These are phyloP conservation scores for Cybosia mesomella DNA, from an alignment of 2,888 invertebrate species.

Conservation along the genomic window DNA sequence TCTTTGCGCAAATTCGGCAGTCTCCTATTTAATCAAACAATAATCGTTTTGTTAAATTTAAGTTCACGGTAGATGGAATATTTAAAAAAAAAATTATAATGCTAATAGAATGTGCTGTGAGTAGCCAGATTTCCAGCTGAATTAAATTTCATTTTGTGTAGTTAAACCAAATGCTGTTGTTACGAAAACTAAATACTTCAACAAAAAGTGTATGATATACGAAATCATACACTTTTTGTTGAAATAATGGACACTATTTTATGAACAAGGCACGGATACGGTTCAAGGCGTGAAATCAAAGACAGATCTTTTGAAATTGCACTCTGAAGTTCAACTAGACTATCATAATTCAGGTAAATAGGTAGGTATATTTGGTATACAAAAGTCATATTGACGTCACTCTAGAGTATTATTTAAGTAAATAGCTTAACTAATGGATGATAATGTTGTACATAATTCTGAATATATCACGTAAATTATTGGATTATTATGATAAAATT, in stretches of 20 bases:
- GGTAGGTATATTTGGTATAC: slow-evolving; percentile 32
- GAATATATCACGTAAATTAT: slow-evolving; percentile 35
- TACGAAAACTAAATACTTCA: neutral
- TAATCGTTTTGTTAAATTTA: neutral
- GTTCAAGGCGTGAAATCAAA: slow-evolving; percentile 42
- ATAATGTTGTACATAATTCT: slow-evolving; percentile 42
- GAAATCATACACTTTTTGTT: slow-evolving; percentile 30
- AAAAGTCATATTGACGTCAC: slow-evolving; percentile 49
- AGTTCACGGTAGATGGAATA: neutral
- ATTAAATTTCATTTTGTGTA: neutral
- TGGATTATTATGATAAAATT: slow-evolving; percentile 29
- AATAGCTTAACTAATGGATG: slow-evolving; percentile 46
- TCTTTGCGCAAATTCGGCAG: neutral
- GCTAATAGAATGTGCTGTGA: neutral
- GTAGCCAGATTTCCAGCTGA: neutral
- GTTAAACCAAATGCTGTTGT: neutral
- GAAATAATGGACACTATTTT: slow-evolving; percentile 35
- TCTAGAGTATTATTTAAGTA: slow-evolving; percentile 32
- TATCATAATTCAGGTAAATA: slow-evolving; percentile 34
- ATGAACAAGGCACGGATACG: slow-evolving; percentile 36
- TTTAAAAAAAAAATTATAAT: neutral
- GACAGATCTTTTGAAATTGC: slow-evolving; percentile 40
- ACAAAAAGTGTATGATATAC: too few species aligned
- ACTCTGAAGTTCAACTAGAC: slow-evolving; percentile 31
- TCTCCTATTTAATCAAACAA: neutral